These are phyloP conservation scores for Sinotaia quadrata DNA, from an alignment of 2,888 invertebrate genomes.

Conservation along the genomic window DNA sequence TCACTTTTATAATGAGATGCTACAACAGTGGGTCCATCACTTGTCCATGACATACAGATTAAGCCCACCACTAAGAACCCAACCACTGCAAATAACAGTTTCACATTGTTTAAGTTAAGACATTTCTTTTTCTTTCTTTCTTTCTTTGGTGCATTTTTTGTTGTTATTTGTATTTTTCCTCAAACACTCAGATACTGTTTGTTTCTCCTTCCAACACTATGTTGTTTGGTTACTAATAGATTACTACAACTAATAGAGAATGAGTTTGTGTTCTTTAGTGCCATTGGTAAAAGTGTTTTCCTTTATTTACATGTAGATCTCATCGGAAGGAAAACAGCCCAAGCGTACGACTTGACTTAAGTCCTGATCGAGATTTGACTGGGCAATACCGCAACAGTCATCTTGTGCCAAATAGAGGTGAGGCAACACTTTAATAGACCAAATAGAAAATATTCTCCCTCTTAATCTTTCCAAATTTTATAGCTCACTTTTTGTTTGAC, in stretches of 20 bases:
- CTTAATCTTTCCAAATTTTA: too few species aligned
- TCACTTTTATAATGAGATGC: too few species aligned
- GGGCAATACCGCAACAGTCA: conserved; percentile 60
- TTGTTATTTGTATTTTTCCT: too few species aligned
- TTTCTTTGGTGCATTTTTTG: too few species aligned
- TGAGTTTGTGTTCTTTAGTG: background rate
- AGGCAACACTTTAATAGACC: background rate
- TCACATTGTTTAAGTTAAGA: too few species aligned
- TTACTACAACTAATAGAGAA: background rate
- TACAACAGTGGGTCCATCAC: too few species aligned
- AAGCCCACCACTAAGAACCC: too few species aligned
- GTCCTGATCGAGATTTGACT: conserved; percentile 45
- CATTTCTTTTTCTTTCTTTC: too few species aligned
- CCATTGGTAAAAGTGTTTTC: background rate
- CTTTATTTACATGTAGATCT: conserved; percentile 19
- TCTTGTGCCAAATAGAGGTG: conserved; percentile 61
- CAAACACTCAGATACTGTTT: background rate
- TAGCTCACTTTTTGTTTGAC: too few species aligned
- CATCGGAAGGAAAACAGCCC: conserved; percentile 49
- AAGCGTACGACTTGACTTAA: conserved; percentile 58
- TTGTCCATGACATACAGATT: too few species aligned
- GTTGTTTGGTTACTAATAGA: background rate
- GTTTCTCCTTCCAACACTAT: background rate
- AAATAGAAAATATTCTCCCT: too few species aligned
- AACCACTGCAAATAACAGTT: too few species aligned